Conservation (phyloP, 1,140 invertebrate species). For the Caenorhabditis remanei region DNA sequence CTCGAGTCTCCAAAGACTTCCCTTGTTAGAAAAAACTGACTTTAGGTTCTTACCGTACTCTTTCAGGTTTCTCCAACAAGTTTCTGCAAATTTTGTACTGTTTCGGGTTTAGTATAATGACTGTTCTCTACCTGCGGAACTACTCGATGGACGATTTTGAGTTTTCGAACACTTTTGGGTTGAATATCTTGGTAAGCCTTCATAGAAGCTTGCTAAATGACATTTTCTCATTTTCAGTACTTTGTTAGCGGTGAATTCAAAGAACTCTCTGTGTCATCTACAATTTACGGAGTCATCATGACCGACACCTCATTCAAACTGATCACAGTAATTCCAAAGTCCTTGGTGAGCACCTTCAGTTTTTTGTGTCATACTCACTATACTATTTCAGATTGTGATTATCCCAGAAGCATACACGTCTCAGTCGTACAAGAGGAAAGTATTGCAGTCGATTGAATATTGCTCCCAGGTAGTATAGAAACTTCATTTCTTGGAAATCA, state of each 20-base stretch:
- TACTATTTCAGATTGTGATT: not conserved
- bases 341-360: not conserved
- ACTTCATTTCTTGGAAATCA: too few species aligned
- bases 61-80: conserved; percentile 10
- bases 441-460: not conserved
- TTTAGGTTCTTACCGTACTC: not conserved
- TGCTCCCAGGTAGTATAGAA: not conserved
- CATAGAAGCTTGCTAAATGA: not conserved
- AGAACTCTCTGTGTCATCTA: conserved; percentile 16
- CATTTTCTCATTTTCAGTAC: not conserved
- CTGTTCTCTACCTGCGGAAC: not conserved
- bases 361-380: too few species aligned
- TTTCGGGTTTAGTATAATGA: not conserved
- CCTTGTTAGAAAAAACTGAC: not conserved
- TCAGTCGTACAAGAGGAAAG: not conserved
- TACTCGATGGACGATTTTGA: conserved; percentile 3
- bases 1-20: too few species aligned
- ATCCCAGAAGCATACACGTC: conserved; percentile 7
- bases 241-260: conserved; percentile 31
- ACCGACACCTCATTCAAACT: conserved; percentile 39
- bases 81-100: not conserved
- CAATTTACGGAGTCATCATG: conserved; percentile 19
- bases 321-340: conserved; percentile 19
- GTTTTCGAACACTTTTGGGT: conserved; percentile 35
- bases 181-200: not conserved